Base-by-base conservation (phyloP, 2,113 vertebrate species). In the Pelodiscus sinensis region DNA sequence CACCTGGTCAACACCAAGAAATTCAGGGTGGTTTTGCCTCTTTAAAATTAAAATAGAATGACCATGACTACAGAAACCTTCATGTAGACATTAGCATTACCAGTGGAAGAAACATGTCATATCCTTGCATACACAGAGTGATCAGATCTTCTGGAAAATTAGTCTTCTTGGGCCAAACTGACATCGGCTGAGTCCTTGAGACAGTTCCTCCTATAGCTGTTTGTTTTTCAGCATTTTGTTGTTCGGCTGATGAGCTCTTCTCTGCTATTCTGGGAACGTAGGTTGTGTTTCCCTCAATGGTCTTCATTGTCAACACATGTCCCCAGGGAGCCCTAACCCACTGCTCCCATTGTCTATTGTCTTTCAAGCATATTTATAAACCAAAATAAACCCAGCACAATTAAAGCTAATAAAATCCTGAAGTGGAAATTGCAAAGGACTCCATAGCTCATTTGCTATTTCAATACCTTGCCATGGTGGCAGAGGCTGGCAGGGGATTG, bases 311-410 rank as follows among this genome's bases (percentile, higher is more conserved):
- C 95, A 96, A 84, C 92, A 93, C 79, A 75, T 90, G 91, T 95
- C 96, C 93, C 93, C 81, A 93, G 96, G 96, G 96, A 97, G 81
- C 91, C 88, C 84, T 50, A 82, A 89, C 94, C 91, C 95, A 91
- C 92, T 92, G 95, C 94, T 96, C 82, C 90, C 92, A 97, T 97
- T 97, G 96, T 97, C 96, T 96, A 96, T 96, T 97, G 96, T 97
- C 90, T 95, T 96, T 75, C 27, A 88, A 96, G 92, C 82, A 92
- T 75, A 27, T 88, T 95, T 94, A 87, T 84, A 92, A 96, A 95
- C 92, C 0, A 89, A 77, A 77, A 50, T 44, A 44, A 44, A 44
- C 44, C 44, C 24, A 77, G 11, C 21, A 44, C 21, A 25, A 77
- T 84, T 57, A 88, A 93, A 94, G 92, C 82, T 56, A 95, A 44